Conservation (phyloP, 2,797 vertebrate genomes). For the Tenualosa thibaudeaui region DNA sequence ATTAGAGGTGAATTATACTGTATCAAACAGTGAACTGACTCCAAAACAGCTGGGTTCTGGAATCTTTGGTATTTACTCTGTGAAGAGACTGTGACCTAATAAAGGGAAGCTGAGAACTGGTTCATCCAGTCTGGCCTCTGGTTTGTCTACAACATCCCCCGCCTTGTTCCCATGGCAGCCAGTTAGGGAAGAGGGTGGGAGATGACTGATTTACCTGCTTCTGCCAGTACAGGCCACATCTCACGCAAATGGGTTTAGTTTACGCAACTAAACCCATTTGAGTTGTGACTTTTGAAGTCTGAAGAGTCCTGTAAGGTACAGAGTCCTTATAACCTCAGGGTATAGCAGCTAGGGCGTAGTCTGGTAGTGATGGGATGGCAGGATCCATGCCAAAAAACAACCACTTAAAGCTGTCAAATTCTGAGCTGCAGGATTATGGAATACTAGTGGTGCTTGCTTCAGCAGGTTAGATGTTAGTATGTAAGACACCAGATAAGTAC, state of each 20-base stretch:
- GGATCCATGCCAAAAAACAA: background rate
- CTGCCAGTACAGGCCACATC: conserved; percentile 65
- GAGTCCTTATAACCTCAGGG: background rate
- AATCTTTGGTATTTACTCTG: background rate
- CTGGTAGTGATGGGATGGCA: background rate
- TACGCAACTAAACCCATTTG: conserved; percentile 74
- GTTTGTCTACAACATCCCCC: background rate
- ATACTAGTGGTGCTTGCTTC: too few relatives aligned
- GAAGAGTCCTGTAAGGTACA: conserved; percentile 60
- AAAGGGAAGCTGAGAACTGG: background rate
- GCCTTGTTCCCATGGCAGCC: background rate
- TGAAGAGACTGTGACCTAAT: background rate
- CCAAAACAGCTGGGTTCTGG: background rate
- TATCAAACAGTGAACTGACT: background rate
- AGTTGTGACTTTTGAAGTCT: conserved; percentile 65
- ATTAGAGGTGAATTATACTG: too few relatives aligned
- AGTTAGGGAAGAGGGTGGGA: background rate
- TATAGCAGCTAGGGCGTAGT: background rate
- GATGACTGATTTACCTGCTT: conserved; percentile 65
- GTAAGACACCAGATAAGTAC: too few relatives aligned
- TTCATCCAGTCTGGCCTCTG: background rate
- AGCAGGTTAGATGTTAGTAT: too few relatives aligned
- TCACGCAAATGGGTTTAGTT: conserved; percentile 59
- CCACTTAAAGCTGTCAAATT: background rate
- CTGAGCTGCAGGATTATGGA: background rate